Percentiles rank a stretch among this genome's conserved stretches.
phyloP scores from a whole-genome alignment of 1,140 invertebrate species.

The Ceratosolen solmsi region DNA sequence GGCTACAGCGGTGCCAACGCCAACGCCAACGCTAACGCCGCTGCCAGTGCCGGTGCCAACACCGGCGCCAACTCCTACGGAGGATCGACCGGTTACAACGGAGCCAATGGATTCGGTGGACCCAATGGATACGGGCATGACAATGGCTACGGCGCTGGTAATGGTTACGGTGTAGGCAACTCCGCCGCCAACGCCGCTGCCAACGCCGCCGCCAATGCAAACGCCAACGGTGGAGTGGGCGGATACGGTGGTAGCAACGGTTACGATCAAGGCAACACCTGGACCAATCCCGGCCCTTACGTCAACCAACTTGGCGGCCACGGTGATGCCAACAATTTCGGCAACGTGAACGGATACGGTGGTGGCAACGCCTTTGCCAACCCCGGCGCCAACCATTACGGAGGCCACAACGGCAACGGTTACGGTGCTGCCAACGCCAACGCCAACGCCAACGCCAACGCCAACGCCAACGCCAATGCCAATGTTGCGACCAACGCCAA shows the following conservation, averaged over 20 bases:
- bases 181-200: conserved; percentile 40
- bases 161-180: conserved; percentile 16
- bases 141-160: neutral
- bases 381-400: conserved; percentile 8
- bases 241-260: neutral
- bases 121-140: neutral
- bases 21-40: conserved; percentile 45
- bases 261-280: conserved; percentile 9
- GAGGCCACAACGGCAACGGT: conserved; percentile 12
- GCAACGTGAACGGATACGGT: neutral
- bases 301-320: conserved; percentile 23
- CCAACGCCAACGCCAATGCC: conserved; percentile 35
- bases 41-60: conserved; percentile 45
- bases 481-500: conserved; percentile 25
- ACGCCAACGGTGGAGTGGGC: neutral
- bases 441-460: neutral
- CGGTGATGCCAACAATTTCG: neutral
- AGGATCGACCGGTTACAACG: neutral
- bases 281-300: neutral
- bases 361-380: neutral
- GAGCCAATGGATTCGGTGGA: neutral
- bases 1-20: conserved; percentile 34
- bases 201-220: neutral
- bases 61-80: neutral
- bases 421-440: conserved; percentile 11